Base-by-base conservation (phyloP, 2,113 vertebrate species). In the Poeciliopsis occidentalis region DNA sequence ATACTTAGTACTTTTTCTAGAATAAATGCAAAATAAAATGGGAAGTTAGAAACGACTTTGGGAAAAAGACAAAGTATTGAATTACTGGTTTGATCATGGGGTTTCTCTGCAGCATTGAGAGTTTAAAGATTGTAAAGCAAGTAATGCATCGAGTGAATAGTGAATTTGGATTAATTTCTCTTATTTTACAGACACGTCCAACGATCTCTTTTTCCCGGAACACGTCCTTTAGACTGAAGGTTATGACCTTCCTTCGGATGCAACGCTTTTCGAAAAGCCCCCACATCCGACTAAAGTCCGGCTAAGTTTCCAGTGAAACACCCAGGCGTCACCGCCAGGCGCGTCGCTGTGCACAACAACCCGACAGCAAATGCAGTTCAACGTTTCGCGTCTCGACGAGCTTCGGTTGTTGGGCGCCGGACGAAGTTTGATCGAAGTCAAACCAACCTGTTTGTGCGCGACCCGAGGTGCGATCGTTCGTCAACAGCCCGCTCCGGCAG, bases 361-460 rank as follows among this genome's bases (percentile, higher is more conserved):
- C 39, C 75, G 75, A 61, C 67, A 34, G 34, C 3, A 51, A 12
- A 68, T 75, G 85, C 81, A 78, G 57, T 76, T 86, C 68, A 17
- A 75, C 78, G 78, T 31, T 54, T 65, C 24, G 62, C 84, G 51
- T 67, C 68, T 51, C 67, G 72, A 77, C 47, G 80, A 75, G 80
- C 82, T 78, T 83, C 66, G 67, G 73, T 85, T 54, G 78, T 85
- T 76, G 3, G 60, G 72, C 60, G 83, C 57, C 27, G 3, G 71
- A 69, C 44, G 82, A 93, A 92, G 90, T 92, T 91, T 85, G 37
- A 86, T 72, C 65, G 66, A 76, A 70, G 57, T 61, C 47, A 82
- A 68, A 84, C 76, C 74, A 84, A 85, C 83, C 85, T 86, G 84
- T 89, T 87, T 73, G 76, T 62, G 77, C 74, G 67, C 41, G 64